Conservation (phyloP, 1,140 invertebrate species). For the Brachionus koreanus region DNA sequence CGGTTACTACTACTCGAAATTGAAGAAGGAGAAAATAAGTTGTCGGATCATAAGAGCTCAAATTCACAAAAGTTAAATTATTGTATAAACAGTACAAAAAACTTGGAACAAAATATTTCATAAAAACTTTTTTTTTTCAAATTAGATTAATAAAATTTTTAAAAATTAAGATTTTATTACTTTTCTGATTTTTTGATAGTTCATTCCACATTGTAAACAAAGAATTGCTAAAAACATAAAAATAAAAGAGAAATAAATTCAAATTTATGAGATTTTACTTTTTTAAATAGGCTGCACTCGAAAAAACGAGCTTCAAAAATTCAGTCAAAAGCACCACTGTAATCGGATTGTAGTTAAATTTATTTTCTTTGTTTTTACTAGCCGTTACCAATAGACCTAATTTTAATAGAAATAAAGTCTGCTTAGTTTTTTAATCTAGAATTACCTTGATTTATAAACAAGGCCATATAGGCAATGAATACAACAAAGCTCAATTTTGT, state of each 20-base stretch:
- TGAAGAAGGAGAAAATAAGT: constrained; percentile 89
- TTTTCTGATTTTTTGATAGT: constrained; percentile 20
- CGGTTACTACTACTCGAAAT: constrained; percentile 83
- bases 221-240: not conserved
- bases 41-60: constrained; percentile 84
- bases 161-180: constrained; percentile 45
- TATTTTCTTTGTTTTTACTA: constrained; percentile 73
- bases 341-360: constrained; percentile 80
- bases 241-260: not conserved
- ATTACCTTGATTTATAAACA: constrained; percentile 44
- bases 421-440: not conserved
- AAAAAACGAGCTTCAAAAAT: constrained; percentile 74
- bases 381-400: constrained; percentile 82
- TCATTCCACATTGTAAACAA: not conserved
- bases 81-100: constrained; percentile 89
- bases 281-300: constrained; percentile 65
- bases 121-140: constrained; percentile 65
- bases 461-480: constrained; percentile 42
- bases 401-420: not conserved
- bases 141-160: not conserved
- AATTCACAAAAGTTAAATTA: constrained; percentile 84
- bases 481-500: constrained; percentile 25
- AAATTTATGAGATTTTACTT: constrained; percentile 51
- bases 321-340: constrained; percentile 83
- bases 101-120: constrained; percentile 83